These are phyloP conservation scores for Cyaniris semiargus DNA, from an alignment of 2,888 invertebrate species.

Conservation along the genomic window DNA sequence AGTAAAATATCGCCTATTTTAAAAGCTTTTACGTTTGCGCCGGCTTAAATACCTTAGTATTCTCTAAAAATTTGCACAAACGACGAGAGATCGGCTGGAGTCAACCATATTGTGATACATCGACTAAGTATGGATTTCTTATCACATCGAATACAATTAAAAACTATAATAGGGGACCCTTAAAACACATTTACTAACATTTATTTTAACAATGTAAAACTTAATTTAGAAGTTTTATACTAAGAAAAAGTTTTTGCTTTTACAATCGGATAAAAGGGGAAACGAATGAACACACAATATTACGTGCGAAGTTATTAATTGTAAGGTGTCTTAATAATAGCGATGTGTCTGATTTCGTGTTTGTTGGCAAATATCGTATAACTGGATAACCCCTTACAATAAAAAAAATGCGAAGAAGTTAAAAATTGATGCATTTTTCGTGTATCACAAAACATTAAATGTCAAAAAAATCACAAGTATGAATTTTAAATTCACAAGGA, in stretches of 20 bases:
- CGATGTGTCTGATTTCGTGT: constrained; percentile 27
- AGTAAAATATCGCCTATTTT: not conserved
- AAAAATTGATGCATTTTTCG: constrained; percentile 75
- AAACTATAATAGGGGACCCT: constrained; percentile 66
- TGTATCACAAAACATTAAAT: constrained; percentile 81
- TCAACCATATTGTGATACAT: constrained; percentile 67
- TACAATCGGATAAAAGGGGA: constrained; percentile 49
- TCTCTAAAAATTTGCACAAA: constrained; percentile 45
- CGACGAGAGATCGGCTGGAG: constrained; percentile 65
- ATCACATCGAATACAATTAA: constrained; percentile 74
- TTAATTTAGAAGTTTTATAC: constrained; percentile 65
- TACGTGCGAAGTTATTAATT: constrained; percentile 59
- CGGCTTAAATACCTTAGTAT: constrained; percentile 7
- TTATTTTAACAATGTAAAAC: constrained; percentile 70
- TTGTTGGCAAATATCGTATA: not conserved
- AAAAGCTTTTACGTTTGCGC: not conserved
- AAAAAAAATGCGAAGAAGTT: constrained; percentile 59
- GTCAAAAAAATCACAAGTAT: constrained; percentile 81
- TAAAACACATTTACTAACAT: constrained; percentile 60
- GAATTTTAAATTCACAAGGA: constrained; percentile 80
- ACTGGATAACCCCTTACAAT: constrained; percentile 51
- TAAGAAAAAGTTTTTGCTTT: constrained; percentile 55
- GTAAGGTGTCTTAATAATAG: constrained; percentile 60
- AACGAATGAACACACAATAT: constrained; percentile 57
- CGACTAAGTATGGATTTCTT: constrained; percentile 65